These are phyloP conservation scores for Pyxicephalus adspersus DNA, from an alignment of 2,113 vertebrate species.

Conservation along the genomic window DNA sequence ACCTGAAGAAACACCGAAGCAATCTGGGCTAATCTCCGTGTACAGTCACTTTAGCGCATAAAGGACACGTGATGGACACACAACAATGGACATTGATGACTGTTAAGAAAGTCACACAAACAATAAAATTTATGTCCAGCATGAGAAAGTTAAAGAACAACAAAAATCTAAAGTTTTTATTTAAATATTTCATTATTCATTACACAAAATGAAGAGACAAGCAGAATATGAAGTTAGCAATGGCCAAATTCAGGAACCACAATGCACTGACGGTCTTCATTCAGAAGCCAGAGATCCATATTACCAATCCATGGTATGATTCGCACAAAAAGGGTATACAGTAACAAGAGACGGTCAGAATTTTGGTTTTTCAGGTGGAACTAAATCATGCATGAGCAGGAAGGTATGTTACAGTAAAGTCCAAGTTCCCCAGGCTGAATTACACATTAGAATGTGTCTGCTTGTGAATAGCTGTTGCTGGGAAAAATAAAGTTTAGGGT, in stretches of 20 bases:
- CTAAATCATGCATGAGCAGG: no score
- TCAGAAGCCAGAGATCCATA: constrained; percentile 68
- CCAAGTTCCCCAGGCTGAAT: no score
- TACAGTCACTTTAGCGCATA: constrained; percentile 71
- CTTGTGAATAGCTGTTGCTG: no score
- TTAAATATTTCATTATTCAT: no score
- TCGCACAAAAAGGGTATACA: constrained; percentile 60
- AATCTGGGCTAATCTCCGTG: constrained; percentile 54
- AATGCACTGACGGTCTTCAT: constrained; percentile 67
- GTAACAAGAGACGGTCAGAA: constrained; percentile 10
- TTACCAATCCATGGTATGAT: constrained; percentile 64
- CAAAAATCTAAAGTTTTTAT: constrained; percentile 81
- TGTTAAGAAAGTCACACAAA: constrained; percentile 66
- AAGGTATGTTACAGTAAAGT: no score
- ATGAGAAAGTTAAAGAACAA: constrained; percentile 57
- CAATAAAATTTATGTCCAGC: constrained; percentile 60
- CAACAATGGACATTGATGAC: constrained; percentile 70
- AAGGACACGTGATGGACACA: constrained; percentile 61
- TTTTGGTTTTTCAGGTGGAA: no score
- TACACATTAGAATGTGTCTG: no score
- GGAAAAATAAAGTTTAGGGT: no score
- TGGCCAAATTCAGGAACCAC: constrained; percentile 71
- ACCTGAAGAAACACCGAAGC: constrained; percentile 61
- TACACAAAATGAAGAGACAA: constrained; percentile 58
- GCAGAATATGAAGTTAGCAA: constrained; percentile 69